These are phyloP conservation scores for Lepidurus arcticus DNA, from an alignment of 1,140 invertebrate genomes.

Conservation along the genomic window DNA sequence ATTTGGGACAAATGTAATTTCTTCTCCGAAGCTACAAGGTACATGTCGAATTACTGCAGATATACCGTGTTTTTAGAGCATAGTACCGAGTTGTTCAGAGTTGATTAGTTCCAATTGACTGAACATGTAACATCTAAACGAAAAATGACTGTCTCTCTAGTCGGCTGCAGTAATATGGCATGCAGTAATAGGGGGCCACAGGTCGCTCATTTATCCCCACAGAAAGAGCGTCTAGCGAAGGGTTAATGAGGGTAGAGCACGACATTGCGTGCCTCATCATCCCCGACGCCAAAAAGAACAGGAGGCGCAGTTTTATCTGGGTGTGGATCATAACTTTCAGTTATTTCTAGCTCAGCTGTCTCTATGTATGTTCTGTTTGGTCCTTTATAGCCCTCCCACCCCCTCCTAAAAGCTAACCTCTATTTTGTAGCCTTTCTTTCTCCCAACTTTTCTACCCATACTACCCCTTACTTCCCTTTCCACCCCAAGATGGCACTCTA, in stretches of 20 bases:
- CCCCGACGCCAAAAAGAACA: neutral
- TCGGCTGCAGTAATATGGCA: too few species aligned
- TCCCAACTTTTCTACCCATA: neutral
- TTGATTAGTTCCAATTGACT: too few species aligned
- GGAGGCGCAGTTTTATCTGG: neutral
- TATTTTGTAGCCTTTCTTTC: neutral
- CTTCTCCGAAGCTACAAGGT: too few species aligned
- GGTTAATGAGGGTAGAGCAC: constrained; percentile 5
- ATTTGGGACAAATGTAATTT: too few species aligned
- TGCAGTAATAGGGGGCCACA: neutral
- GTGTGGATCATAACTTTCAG: constrained; percentile 7
- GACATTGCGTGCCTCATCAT: constrained; percentile 11
- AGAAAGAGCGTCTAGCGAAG: neutral
- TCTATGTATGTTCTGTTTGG: neutral
- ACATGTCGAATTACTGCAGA: too few species aligned
- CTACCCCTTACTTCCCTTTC: neutral
- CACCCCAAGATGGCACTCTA: neutral
- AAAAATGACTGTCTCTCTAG: too few species aligned
- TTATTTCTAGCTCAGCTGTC: constrained; percentile 9
- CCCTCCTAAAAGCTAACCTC: too few species aligned
- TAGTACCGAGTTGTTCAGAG: too few species aligned
- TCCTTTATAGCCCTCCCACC: neutral
- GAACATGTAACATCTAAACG: too few species aligned
- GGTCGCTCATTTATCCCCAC: constrained; percentile 1
- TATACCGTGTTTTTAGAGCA: too few species aligned